These are phyloP conservation scores for Leuciscus idus DNA, from an alignment of 2,113 vertebrate genomes.

Conservation along the genomic window DNA sequence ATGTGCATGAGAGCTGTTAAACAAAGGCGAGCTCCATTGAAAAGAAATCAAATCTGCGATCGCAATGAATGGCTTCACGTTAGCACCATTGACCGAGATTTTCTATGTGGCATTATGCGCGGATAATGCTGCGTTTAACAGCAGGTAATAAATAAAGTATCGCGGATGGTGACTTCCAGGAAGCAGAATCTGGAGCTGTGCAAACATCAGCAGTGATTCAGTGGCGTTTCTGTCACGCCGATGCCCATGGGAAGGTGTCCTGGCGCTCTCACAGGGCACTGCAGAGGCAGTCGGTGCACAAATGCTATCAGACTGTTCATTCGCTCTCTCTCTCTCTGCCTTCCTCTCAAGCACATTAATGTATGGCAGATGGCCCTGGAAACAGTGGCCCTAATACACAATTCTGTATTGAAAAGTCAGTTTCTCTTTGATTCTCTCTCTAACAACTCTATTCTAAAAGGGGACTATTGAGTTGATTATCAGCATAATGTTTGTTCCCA, in stretches of 20 bases:
- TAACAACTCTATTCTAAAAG: constrained; percentile 15
- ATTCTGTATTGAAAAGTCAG: constrained; percentile 6
- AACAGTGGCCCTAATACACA: constrained; percentile 28
- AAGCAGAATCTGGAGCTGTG: background rate
- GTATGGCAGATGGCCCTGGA: constrained; percentile 47
- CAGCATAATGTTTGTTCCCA: background rate
- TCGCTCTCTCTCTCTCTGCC: constrained; percentile 1
- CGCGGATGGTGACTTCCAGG: background rate
- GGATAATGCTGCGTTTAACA: constrained; percentile 17
- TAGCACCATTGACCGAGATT: constrained; percentile 11
- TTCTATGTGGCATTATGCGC: background rate
- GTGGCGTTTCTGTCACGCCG: background rate
- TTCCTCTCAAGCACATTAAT: constrained; percentile 50
- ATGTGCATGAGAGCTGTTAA: constrained; percentile 36
- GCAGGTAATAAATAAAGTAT: constrained; percentile 16
- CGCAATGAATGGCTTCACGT: background rate
- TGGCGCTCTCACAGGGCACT: constrained; percentile 24
- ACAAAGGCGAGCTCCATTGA: constrained; percentile 10
- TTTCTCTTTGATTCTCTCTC: constrained; percentile 6
- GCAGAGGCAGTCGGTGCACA: constrained; percentile 21
- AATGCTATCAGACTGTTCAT: constrained; percentile 38
- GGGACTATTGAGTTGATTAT: background rate
- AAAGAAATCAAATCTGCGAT: constrained; percentile 21
- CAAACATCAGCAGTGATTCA: constrained; percentile 25
- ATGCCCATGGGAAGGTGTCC: constrained; percentile 34